Conservation (phyloP, 2,888 invertebrate species). For the Leucozona laternaria region DNA sequence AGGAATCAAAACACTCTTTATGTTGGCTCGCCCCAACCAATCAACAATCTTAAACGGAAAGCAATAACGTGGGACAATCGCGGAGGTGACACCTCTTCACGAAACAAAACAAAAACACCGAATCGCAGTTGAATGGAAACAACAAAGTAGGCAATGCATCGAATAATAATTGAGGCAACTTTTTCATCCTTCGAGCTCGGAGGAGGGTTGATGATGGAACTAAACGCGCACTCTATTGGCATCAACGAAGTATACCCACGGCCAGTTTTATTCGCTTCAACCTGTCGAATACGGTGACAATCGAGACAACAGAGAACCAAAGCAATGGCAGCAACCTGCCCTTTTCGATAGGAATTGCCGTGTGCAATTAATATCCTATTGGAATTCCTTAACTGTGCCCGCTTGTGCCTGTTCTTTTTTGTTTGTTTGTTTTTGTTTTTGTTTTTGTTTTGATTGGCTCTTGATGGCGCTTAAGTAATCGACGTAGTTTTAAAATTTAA, state of each 20-base stretch:
- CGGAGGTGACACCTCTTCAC: conserved; percentile 22
- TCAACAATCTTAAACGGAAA: conserved; percentile 10
- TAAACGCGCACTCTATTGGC: conserved; percentile 17
- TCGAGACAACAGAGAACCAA: conserved; percentile 4
- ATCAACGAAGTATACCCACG: conserved; percentile 22
- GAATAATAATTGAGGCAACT: conserved; percentile 21
- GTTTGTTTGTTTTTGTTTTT: conserved; percentile 5
- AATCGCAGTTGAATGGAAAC: conserved; percentile 4
- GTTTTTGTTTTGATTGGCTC: conserved; percentile 46
- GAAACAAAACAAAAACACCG: conserved; percentile 12
- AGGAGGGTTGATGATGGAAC: neutral
- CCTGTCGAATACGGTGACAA: conserved; percentile 55
- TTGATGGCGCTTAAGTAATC: conserved; percentile 59
- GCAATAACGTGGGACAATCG: conserved; percentile 12
- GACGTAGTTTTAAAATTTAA: conserved; percentile 41
- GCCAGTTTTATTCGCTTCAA: conserved; percentile 31
- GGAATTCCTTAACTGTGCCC: conserved; percentile 29
- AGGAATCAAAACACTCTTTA: conserved; percentile 17
- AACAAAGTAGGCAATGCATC: conserved; percentile 6
- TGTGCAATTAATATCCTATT: conserved; percentile 49
- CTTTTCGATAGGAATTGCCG: conserved; percentile 15
- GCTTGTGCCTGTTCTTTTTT: conserved; percentile 11
- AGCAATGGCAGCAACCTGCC: conserved; percentile 33
- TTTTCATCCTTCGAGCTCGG: conserved; percentile 42
- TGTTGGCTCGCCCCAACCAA: neutral